Conservation (phyloP, 2,797 vertebrate species). For the Chelmon rostratus region DNA sequence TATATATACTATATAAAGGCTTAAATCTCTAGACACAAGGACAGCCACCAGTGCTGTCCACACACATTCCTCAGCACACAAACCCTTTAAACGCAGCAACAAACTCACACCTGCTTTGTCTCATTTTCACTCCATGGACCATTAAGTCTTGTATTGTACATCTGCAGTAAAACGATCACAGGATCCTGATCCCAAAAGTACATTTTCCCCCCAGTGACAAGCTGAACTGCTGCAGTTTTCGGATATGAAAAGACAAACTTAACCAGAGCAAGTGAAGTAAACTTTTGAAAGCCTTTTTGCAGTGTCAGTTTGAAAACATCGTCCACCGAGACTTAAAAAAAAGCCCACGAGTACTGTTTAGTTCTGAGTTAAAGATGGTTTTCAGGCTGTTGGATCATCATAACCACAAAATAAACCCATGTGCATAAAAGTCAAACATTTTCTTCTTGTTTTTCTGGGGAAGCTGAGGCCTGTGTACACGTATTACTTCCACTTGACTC, state of each 20-base stretch:
- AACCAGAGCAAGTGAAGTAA: conserved; percentile 10
- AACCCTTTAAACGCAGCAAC: conserved; percentile 54
- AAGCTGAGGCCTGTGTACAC: conserved; percentile 15
- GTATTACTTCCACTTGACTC: conserved; percentile 17
- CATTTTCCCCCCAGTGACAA: neutral
- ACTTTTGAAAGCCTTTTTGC: conserved; percentile 4
- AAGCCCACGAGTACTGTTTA: neutral
- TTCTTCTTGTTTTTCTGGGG: neutral
- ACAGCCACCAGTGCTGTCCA: conserved; percentile 83
- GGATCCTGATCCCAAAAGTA: conserved; percentile 45
- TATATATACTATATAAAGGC: conserved; percentile 77
- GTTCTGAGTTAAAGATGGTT: conserved; percentile 10
- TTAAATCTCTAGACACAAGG: conserved; percentile 72
- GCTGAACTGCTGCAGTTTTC: conserved; percentile 24
- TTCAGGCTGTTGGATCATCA: conserved; percentile 5
- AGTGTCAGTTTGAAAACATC: conserved; percentile 13
- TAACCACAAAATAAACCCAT: conserved; percentile 23
- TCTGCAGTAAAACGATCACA: conserved; percentile 47
- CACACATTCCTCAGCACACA: conserved; percentile 74
- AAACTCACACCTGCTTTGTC: conserved; percentile 65
- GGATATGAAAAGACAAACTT: conserved; percentile 15
- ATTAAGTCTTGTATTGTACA: conserved; percentile 42
- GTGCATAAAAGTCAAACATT: conserved; percentile 10
- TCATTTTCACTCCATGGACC: conserved; percentile 55
- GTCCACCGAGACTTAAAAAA: neutral